Base-by-base conservation (phyloP, 2,113 vertebrate genomes). In the Carassius gibelio region DNA sequence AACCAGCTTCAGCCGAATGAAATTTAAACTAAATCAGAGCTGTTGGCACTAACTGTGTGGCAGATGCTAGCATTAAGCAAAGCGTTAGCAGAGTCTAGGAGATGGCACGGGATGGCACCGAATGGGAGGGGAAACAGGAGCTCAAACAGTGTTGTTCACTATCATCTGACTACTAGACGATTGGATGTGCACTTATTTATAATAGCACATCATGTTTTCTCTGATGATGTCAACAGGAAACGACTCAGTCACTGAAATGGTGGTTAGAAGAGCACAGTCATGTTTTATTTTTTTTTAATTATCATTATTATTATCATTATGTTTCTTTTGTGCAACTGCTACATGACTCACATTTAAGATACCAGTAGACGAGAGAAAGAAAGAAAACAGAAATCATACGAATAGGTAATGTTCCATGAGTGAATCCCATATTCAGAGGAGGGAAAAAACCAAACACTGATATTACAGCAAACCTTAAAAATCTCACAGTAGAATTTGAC, bases 321-420 rank as follows among this genome's bases (percentile, higher is more conserved):
- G 96, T 96, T 96, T 95, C 93, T 96, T 93, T 95, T 95, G 96
- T 96, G 96, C 94, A 94, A 96, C 94, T 92, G 94, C 95, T 96
- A 97, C 95, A 96, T 94, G 94, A 96, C 95, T 96, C 95, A 96
- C 96, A 96, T 96, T 95, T 95, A 96, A 96, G 96, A 94, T 95
- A 96, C 94, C 95, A 96, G 95, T 94, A 96, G 95, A 96, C 95
- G 95, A 94, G 92, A 75, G 82, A 84, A 84, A 78, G 50, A 81
- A 86, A 75, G 50, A 85, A 79, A 87, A 55, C 45, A 61, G n/a
- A 79, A 87, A 82, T 85, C 79, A 78, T 74, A 85, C 80, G 74
- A 86, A 74, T 23, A 90, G 89, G 85, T 94, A 42, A 96, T 96
- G 95, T 94, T 96, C 94, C 94, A 91, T 95, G 95, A 94, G 94